Conservation (phyloP, 2,888 invertebrate genomes). For the Heliconius sara region DNA sequence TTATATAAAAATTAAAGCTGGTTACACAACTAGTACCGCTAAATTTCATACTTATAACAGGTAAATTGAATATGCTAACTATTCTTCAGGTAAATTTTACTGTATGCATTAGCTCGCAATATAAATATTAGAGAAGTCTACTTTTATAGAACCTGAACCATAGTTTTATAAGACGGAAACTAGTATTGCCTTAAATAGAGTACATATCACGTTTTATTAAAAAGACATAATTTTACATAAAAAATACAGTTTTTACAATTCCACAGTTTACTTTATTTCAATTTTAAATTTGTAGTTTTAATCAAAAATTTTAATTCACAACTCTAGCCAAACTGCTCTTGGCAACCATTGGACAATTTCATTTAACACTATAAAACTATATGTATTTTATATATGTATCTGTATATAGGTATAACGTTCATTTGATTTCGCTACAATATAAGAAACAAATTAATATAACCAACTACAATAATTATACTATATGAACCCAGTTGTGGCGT, state of each 20-base stretch:
- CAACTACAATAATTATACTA: background rate
- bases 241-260: background rate
- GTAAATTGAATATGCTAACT: too few relatives aligned
- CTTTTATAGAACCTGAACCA: too few relatives aligned
- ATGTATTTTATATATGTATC: background rate
- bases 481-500: background rate
- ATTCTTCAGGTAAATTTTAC: too few relatives aligned
- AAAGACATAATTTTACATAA: background rate
- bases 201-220: too few relatives aligned
- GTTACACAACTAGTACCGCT: too few relatives aligned
- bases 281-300: background rate
- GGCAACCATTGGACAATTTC: background rate
- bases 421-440: background rate
- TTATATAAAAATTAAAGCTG: too few relatives aligned
- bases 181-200: background rate
- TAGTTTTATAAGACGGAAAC: background rate
- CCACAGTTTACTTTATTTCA: background rate
- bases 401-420: background rate
- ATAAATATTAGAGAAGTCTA: background rate
- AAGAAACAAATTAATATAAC: background rate
- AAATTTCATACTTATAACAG: too few relatives aligned
- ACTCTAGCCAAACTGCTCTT: background rate
- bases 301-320: background rate
- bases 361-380: background rate
- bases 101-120: too few relatives aligned